Evolutionary conservation across 2,113 vertebrate species (phyloP).

Genomic region (Drymodes brunneopygia): DNA sequence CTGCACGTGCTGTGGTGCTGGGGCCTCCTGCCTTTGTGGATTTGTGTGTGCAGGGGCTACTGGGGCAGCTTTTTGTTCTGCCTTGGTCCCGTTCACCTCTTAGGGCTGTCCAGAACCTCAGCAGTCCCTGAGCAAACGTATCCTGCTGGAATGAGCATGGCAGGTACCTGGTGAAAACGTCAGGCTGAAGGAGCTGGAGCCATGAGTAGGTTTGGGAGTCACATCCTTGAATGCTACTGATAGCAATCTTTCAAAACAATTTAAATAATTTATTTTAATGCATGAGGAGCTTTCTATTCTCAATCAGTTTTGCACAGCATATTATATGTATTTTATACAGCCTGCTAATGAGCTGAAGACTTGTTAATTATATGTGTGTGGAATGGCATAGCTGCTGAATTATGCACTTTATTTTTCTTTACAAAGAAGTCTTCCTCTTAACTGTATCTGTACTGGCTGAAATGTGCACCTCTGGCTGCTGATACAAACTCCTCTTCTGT

Average conservation of each 20-base stretch:
- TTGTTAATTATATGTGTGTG: constrained; percentile 58
- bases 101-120: not conserved
- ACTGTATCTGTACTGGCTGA: not conserved
- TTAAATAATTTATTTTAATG: constrained; percentile 52
- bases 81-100: not conserved
- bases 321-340: constrained; percentile 63
- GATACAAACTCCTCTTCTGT: not conserved
- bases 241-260: not conserved
- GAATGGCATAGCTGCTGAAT: constrained; percentile 48
- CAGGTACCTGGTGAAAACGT: not conserved
- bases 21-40: not conserved
- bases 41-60: accelerated
- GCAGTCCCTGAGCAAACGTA: not conserved
- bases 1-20: accelerated
- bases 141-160: not conserved
- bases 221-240: not conserved
- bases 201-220: not conserved
- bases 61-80: not conserved
- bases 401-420: constrained; percentile 56
- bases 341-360: constrained; percentile 55
- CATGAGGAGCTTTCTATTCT: constrained; percentile 38
- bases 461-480: not conserved
- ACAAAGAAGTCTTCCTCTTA: not conserved
- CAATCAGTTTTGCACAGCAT: constrained; percentile 42
- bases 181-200: not conserved